Percentiles rank a stretch among this genome's conserved stretches.
These are phyloP conservation scores for Leptinotarsa texana DNA, from an alignment of 1,140 invertebrate species.

Conservation along the genomic window DNA sequence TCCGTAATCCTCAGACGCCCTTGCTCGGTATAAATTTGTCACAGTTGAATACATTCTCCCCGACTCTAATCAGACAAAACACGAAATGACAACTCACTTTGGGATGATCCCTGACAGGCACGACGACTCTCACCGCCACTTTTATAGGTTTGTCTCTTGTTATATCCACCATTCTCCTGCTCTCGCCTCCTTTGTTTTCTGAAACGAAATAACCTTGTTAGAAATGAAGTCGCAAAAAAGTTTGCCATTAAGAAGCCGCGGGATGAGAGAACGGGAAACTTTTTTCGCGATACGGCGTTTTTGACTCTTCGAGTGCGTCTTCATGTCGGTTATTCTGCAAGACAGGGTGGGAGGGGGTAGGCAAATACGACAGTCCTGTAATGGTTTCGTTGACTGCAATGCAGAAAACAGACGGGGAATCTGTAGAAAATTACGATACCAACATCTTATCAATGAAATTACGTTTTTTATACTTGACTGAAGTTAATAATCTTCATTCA, in stretches of 20 bases:
- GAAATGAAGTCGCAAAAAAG: slow-evolving; percentile 10
- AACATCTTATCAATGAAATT: too few species aligned
- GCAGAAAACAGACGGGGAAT: too few species aligned
- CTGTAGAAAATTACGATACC: too few species aligned
- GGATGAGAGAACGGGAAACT: neutral
- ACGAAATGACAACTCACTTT: slow-evolving; percentile 64
- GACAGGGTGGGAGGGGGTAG: neutral
- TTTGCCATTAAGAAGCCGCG: slow-evolving; percentile 17
- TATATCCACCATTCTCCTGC: slow-evolving; percentile 65
- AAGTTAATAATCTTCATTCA: too few species aligned
- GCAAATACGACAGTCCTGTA: neutral
- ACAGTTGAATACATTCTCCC: too few species aligned
- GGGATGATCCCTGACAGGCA: slow-evolving; percentile 80
- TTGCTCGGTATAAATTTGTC: too few species aligned
- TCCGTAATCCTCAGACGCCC: too few species aligned
- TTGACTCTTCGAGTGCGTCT: slow-evolving; percentile 1
- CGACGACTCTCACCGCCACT: slow-evolving; percentile 77
- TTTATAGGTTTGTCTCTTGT: slow-evolving; percentile 82
- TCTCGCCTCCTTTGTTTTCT: slow-evolving; percentile 35
- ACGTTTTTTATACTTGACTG: too few species aligned
- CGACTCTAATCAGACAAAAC: neutral
- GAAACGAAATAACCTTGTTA: slow-evolving; percentile 31
- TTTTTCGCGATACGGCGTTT: neutral
- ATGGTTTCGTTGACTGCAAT: neutral
- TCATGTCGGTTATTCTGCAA: neutral